Conservation (phyloP, 2,113 vertebrate genomes). For the Peromyscus californicus region DNA sequence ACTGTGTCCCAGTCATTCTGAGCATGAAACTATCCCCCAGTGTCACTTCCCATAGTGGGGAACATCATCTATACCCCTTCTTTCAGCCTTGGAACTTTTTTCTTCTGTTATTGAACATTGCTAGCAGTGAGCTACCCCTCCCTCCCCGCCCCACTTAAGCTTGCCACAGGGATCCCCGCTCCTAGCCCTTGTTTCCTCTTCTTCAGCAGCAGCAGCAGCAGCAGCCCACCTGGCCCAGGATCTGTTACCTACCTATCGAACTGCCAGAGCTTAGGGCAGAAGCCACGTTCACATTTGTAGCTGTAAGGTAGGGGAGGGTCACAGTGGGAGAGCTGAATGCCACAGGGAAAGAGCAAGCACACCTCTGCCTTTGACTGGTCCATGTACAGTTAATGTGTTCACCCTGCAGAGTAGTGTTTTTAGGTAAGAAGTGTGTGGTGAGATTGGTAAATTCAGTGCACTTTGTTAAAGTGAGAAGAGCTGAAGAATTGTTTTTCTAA, state of each 20-base stretch:
- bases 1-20: background rate
- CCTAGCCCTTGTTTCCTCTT: background rate
- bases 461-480: slow-evolving; percentile 8
- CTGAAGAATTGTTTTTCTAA: background rate
- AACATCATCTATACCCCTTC: background rate
- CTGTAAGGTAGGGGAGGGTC: background rate
- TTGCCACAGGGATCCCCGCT: background rate
- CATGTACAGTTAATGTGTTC: background rate
- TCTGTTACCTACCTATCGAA: background rate
- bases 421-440: background rate
- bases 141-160: background rate
- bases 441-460: background rate
- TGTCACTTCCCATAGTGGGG: background rate
- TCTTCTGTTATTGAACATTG: background rate
- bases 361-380: background rate
- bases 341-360: background rate
- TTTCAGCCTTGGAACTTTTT: background rate
- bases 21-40: background rate
- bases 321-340: background rate
- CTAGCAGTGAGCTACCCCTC: background rate
- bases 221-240: background rate
- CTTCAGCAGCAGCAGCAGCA: background rate
- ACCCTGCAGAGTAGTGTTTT: background rate
- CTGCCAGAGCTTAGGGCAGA: background rate
- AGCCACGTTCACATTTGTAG: background rate